Percentiles rank a stretch among this genome's conserved stretches.
These are phyloP conservation scores for Tretioscincus oriximinensis DNA, from an alignment of 2,113 vertebrate genomes.

Conservation along the genomic window DNA sequence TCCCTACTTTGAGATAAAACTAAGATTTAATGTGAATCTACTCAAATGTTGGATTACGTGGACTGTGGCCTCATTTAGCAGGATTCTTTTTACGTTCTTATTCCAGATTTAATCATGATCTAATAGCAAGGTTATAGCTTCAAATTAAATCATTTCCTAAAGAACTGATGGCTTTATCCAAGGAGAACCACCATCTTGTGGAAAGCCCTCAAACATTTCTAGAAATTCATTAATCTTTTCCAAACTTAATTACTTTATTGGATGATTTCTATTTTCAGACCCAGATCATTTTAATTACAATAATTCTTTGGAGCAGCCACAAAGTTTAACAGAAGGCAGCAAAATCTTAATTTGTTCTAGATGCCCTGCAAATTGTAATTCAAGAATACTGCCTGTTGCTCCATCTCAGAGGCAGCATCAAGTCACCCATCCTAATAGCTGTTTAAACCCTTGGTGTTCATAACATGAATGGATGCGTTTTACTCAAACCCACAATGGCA, in stretches of 20 bases:
- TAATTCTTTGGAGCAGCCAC: neutral
- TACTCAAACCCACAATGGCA: neutral
- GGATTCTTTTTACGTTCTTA: too few species aligned
- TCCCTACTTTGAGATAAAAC: too few species aligned
- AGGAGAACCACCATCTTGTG: neutral
- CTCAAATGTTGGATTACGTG: too few species aligned
- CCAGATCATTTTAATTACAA: neutral
- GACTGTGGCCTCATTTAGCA: too few species aligned
- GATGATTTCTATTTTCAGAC: neutral
- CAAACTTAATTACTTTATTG: neutral
- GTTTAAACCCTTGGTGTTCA: too few species aligned
- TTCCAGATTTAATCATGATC: neutral
- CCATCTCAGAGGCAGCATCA: too few species aligned
- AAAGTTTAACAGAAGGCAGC: neutral
- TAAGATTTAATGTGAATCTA: too few species aligned
- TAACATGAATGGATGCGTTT: too few species aligned
- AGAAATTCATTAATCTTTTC: constrained; percentile 1
- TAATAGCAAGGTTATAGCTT: neutral
- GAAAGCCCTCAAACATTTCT: neutral
- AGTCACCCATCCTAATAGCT: too few species aligned
- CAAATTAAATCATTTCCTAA: neutral
- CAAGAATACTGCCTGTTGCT: too few species aligned
- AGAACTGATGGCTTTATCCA: neutral
- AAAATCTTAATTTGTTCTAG: too few species aligned
- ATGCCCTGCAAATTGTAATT: too few species aligned